Percentiles rank a stretch among this genome's conserved stretches.
Conservation (phyloP, 2,113 vertebrate species). For the Zingel zingel region DNA sequence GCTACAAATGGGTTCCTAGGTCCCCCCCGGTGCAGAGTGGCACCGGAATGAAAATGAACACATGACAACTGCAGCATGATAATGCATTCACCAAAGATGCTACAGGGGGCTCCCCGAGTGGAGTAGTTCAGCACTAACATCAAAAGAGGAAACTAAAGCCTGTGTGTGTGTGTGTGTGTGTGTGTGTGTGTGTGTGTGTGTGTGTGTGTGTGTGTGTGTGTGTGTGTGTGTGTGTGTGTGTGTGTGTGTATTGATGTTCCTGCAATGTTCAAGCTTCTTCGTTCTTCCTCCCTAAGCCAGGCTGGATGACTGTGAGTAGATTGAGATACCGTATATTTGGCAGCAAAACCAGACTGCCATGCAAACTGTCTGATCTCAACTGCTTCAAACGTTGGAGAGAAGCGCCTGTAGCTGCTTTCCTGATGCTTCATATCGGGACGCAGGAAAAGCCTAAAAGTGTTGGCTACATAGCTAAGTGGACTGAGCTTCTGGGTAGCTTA, state of each 20-base stretch:
- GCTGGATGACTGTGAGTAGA: conserved; percentile 42
- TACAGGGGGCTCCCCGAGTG: conserved; percentile 60
- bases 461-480: conserved; percentile 3
- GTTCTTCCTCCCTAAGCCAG: not conserved
- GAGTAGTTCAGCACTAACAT: conserved; percentile 60
- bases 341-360: conserved; percentile 43
- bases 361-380: conserved; percentile 46
- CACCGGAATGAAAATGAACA: conserved; percentile 71
- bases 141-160: conserved; percentile 60
- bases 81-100: conserved; percentile 64
- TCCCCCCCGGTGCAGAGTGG: conserved; percentile 40
- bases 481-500: not conserved
- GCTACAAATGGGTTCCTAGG: conserved; percentile 69
- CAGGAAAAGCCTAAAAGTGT: conserved; percentile 3
- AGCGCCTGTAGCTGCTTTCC: conserved; percentile 5
- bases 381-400: conserved; percentile 1
- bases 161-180: conserved; percentile 13
- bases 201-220: not conserved
- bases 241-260: not conserved
- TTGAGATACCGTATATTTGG: conserved; percentile 61
- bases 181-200: conserved; percentile 10
- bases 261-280: not conserved
- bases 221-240: not conserved
- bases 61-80: conserved; percentile 67
- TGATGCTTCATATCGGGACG: conserved; percentile 1